These are phyloP conservation scores for Plodia interpunctella DNA, from an alignment of 1,140 invertebrate species.

Conservation along the genomic window DNA sequence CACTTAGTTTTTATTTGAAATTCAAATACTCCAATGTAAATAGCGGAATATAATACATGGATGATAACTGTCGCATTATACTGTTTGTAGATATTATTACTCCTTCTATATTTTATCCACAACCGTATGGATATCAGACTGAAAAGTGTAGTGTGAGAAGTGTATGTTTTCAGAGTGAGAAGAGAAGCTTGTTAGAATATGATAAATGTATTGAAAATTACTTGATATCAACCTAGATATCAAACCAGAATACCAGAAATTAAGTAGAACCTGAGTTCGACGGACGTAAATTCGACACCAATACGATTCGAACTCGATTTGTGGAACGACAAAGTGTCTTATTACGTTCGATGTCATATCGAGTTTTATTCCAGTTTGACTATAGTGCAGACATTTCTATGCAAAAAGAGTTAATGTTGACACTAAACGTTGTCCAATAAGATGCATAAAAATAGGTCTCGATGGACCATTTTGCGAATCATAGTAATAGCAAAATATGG, in stretches of 20 bases:
- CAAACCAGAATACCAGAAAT: too few species aligned
- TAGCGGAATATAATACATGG: background rate
- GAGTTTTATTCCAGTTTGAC: background rate
- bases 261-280: constrained; percentile 22
- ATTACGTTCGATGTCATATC: constrained; percentile 22
- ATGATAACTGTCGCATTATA: too few species aligned
- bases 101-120: too few species aligned
- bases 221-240: too few species aligned
- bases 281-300: constrained; percentile 29
- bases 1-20: background rate
- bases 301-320: constrained; percentile 27
- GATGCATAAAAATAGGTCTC: constrained; percentile 42
- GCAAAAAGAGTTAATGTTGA: constrained; percentile 32
- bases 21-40: background rate
- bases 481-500: too few species aligned
- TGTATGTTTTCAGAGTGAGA: too few species aligned
- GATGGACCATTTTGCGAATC: constrained; percentile 20
- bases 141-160: too few species aligned
- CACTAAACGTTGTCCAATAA: constrained; percentile 44
- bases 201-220: too few species aligned
- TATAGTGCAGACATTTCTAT: background rate
- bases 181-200: too few species aligned
- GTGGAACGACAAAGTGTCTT: constrained; percentile 25
- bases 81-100: too few species aligned
- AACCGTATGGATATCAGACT: too few species aligned